A percentile compares a stretch with the other conserved stretches of the same genome.
Conservation (phyloP, 1,140 invertebrate genomes). For the Bilobella aurantiaca region DNA sequence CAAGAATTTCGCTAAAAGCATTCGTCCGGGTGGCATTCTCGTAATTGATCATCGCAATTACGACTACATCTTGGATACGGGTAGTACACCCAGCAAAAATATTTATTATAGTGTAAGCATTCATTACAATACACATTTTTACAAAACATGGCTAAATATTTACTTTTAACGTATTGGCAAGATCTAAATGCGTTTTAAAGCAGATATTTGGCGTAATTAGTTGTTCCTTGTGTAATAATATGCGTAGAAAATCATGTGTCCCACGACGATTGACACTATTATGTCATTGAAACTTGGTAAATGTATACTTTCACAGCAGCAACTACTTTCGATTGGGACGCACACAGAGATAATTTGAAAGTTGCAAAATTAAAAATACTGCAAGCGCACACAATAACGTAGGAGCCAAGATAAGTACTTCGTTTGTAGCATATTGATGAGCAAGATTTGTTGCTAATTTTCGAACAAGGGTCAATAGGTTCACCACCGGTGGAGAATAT, state of each 20-base stretch:
- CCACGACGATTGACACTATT: not conserved
- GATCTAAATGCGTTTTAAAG: no score
- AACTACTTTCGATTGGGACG: not conserved
- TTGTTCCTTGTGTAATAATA: no score
- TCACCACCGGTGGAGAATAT: no score
- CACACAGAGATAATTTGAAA: not conserved
- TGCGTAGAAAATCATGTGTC: no score
- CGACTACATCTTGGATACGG: slow-evolving; percentile 63
- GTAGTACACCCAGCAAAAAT: slow-evolving; percentile 61
- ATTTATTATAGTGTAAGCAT: slow-evolving; percentile 76
- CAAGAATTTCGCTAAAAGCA: slow-evolving; percentile 62
- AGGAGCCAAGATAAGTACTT: no score
- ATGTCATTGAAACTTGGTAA: not conserved
- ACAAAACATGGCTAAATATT: not conserved
- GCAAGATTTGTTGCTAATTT: not conserved
- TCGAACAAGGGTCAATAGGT: not conserved
- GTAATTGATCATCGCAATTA: slow-evolving; percentile 82
- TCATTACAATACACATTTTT: not conserved
- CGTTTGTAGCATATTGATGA: not conserved
- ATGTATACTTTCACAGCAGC: not conserved
- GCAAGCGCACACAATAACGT: not conserved
- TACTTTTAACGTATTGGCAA: no score
- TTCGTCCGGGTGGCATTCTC: slow-evolving; percentile 71
- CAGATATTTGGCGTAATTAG: no score
- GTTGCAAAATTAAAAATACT: not conserved